These are phyloP conservation scores for Eucera pruinosa DNA, from an alignment of 2,888 invertebrate species.

Conservation along the genomic window DNA sequence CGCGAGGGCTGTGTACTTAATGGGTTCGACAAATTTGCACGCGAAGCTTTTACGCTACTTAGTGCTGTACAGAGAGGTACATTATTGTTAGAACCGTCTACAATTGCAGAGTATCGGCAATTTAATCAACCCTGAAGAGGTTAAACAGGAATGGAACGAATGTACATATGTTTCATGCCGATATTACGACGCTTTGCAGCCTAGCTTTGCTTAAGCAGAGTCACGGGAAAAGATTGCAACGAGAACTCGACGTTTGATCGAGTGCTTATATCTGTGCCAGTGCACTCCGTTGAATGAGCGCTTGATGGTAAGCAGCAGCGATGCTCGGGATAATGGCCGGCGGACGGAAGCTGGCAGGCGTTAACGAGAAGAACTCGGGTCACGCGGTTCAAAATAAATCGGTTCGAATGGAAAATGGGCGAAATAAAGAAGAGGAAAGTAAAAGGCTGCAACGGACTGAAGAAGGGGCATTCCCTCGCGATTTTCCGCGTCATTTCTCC, in stretches of 20 bases:
- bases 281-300: slow-evolving; percentile 17
- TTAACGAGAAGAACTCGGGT: slow-evolving; percentile 59
- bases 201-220: no score
- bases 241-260: slow-evolving; percentile 31
- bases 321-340: slow-evolving; percentile 40
- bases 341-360: slow-evolving; percentile 38
- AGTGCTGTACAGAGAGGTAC: no score
- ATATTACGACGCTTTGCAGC: no score
- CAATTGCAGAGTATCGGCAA: no score
- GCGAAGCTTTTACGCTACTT: no score
- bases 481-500: slow-evolving; percentile 68
- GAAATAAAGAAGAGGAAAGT: slow-evolving; percentile 23
- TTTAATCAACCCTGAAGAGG: no score
- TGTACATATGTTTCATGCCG: no score
- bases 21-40: no score
- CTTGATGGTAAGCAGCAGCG: slow-evolving; percentile 23
- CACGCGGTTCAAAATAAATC: slow-evolving; percentile 51
- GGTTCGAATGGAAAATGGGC: slow-evolving; percentile 4
- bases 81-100: no score
- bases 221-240: no score
- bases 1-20: no score
- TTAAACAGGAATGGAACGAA: no score
- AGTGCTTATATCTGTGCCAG: slow-evolving; percentile 16
- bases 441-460: slow-evolving; percentile 59
- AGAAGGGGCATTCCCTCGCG: slow-evolving; percentile 63